Evolutionary conservation across 2,113 vertebrate species (phyloP).

Genomic region (Ptyas mucosa): DNA sequence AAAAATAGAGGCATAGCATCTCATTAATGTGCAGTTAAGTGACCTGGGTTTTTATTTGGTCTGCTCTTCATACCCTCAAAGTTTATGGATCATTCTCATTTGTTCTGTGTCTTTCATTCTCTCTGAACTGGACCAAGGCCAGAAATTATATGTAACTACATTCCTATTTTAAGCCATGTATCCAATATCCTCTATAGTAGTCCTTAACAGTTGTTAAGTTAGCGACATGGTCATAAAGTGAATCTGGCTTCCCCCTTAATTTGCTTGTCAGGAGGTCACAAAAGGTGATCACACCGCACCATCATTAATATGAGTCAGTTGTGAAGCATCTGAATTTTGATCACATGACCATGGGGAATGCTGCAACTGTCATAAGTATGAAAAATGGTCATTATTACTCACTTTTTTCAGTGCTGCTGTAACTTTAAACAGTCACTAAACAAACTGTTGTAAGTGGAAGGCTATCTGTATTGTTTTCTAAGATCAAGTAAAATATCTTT

Average conservation of each 20-base stretch:
- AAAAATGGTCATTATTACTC: too few relatives aligned
- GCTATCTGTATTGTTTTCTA: background rate
- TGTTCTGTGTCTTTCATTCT: background rate
- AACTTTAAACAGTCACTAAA: background rate
- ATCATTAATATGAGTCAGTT: too few relatives aligned
- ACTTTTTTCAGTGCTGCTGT: background rate
- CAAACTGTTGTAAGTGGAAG: background rate
- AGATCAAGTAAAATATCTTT: background rate
- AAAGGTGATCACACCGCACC: background rate
- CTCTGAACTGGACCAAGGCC: background rate
- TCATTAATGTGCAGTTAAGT: background rate
- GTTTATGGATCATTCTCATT: background rate
- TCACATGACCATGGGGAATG: too few relatives aligned
- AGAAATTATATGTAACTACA: background rate
- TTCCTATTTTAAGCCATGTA: too few relatives aligned
- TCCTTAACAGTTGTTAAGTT: background rate
- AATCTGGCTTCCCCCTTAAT: background rate
- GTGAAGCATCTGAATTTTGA: too few relatives aligned
- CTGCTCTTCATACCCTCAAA: background rate
- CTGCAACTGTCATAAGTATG: too few relatives aligned
- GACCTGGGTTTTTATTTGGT: background rate
- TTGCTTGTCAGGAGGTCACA: background rate
- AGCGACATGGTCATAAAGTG: background rate
- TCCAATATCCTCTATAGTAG: background rate
- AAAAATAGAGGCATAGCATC: background rate